Percentiles rank a stretch among this genome's conserved stretches.
Evolutionary conservation across 2,113 vertebrate genomes (phyloP).

Genomic region (Tragelaphus scriptus): DNA sequence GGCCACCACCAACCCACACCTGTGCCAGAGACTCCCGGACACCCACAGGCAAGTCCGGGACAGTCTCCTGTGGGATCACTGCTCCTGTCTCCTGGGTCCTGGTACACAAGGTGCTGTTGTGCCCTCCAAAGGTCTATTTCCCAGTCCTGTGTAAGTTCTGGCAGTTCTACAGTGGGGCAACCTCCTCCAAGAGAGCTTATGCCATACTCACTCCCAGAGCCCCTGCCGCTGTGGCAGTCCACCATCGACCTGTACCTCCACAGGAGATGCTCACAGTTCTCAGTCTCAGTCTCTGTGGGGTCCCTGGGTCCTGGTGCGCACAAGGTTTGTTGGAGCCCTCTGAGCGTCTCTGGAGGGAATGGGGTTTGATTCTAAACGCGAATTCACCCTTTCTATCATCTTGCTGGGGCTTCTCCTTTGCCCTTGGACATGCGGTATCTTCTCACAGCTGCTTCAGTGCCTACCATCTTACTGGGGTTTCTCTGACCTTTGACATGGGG

Average conservation of each 20-base stretch:
- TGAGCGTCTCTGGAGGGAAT: fast-evolving
- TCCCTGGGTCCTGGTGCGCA: background rate
- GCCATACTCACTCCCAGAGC: background rate
- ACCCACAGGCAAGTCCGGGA: background rate
- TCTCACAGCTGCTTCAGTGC: background rate
- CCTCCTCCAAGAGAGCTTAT: background rate
- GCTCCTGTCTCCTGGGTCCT: background rate
- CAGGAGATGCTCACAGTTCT: fast-evolving
- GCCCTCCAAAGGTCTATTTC: background rate
- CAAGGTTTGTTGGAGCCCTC: background rate
- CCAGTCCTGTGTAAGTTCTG: background rate
- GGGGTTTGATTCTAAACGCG: background rate
- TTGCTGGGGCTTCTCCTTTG: background rate
- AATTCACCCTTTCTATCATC: background rate
- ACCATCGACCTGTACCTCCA: background rate
- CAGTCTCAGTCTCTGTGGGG: background rate
- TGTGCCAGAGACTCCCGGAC: fast-evolving
- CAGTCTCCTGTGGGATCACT: background rate
- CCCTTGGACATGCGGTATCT: fast-evolving
- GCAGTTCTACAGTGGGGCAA: fast-evolving
- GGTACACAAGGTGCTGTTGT: background rate
- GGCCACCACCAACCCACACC: background rate
- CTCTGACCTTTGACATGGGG: background rate
- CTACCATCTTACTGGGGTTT: background rate
- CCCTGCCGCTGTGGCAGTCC: background rate